Evolutionary conservation across 2,888 invertebrate genomes (phyloP), one percentile per base, ranked within the genome.

Genomic region (Cinara cedri): DNA sequence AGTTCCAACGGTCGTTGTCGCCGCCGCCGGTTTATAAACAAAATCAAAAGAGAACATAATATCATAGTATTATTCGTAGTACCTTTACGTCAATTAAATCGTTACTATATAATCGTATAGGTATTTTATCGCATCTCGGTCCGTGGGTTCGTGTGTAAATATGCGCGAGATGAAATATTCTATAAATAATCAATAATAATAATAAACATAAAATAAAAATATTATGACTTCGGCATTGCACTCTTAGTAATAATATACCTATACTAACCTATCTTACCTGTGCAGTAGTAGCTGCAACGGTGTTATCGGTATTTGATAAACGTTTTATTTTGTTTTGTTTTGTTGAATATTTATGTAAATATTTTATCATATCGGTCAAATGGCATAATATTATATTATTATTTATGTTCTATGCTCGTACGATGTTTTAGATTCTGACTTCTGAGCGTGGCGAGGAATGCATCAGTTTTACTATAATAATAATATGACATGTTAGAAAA

Each of bases 1-100:
- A 24, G 76, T 57, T 55, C 46, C 76, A 68, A 68, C 76, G 76
- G 76, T 68, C 60, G 63, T 54, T 6, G 6, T 34, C 1, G 24
- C 51, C 19, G 24, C 51, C 19, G n/a, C 13, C 16, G 51, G 63
- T n/a, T 44, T 44, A n/a, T 44, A 65, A 34, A 71, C 11, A 71
- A 46, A 70, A 71, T 44, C 57, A 24, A 71, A 71, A 71, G 13
- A 46, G 10, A 46, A 46, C 13, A 10, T 13, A 21, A 8, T 46
- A 46, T 14, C 19, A 19, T n/a, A 8, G 44, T 46, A 46, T 13
- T 13, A 13, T 13, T 46, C n/a, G 10, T 62, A 62, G 3, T 34
- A 16, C 34, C n/a, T n/a, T n/a, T 24, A 26, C 26, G 13, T 62
- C 72, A 63, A 74, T 74, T 63, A 51, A 62, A 74, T 51, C 1